Evolutionary conservation across 2,888 invertebrate genomes (phyloP).

Genomic region (Drosophila prolongata): DNA sequence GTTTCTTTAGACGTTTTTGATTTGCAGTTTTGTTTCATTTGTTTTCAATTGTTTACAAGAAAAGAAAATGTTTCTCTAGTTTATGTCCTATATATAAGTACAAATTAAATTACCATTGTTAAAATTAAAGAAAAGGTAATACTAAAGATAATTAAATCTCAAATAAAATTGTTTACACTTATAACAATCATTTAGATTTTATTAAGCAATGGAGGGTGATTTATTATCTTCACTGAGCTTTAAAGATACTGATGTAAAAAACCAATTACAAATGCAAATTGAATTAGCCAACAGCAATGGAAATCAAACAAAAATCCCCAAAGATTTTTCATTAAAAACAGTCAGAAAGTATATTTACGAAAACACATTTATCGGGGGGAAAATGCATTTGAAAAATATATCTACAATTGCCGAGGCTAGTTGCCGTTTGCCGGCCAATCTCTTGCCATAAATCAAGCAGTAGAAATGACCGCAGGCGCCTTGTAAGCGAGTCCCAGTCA

Average conservation of each 20-base stretch:
- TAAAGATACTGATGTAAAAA: slow-evolving; percentile 10
- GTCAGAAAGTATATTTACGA: slow-evolving; percentile 33
- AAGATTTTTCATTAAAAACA: slow-evolving; percentile 50
- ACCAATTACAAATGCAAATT: slow-evolving; percentile 56
- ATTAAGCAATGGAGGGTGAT: neutral
- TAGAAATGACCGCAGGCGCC: slow-evolving; percentile 78
- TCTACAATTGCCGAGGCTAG: slow-evolving; percentile 53
- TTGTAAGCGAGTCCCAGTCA: slow-evolving; percentile 77
- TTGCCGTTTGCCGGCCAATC: slow-evolving; percentile 57
- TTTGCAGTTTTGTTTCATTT: too few relatives aligned
- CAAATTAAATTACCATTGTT: too few relatives aligned
- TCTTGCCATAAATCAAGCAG: slow-evolving; percentile 77
- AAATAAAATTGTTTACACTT: neutral
- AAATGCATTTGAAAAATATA: slow-evolving; percentile 68
- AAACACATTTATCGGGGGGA: slow-evolving; percentile 29
- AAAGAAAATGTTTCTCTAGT: too few relatives aligned
- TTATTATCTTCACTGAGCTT: neutral
- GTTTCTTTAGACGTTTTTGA: too few relatives aligned
- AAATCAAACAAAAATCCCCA: slow-evolving; percentile 36
- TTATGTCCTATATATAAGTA: too few relatives aligned
- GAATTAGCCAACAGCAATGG: slow-evolving; percentile 41
- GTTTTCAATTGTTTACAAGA: too few relatives aligned
- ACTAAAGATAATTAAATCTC: too few relatives aligned
- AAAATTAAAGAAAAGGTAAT: neutral
- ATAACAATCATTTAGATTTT: neutral